Conservation (phyloP, 1,140 invertebrate species). For the Homalodisca vitripennis region DNA sequence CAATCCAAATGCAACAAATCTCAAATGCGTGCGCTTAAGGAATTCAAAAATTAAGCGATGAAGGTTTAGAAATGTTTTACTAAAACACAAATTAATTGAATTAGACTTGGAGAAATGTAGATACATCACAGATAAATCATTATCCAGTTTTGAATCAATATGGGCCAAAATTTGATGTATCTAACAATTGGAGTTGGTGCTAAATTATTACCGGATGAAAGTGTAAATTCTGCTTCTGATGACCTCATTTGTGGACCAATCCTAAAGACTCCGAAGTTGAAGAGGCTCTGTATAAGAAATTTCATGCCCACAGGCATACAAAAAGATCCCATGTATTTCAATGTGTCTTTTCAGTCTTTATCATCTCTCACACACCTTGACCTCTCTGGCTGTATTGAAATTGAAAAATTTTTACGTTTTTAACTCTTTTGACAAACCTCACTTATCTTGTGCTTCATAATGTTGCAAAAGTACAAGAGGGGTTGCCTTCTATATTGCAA, state of each 20-base stretch:
- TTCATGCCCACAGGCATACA: conserved; percentile 49
- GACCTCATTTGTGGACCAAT: conserved; percentile 50
- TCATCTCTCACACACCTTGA: conserved; percentile 71
- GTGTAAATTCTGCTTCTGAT: neutral
- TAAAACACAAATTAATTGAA: conserved; percentile 67
- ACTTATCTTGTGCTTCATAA: conserved; percentile 40
- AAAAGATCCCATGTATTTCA: conserved; percentile 51
- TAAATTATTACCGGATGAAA: conserved; percentile 34
- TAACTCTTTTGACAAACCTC: conserved; percentile 62
- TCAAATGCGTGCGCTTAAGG: conserved; percentile 67
- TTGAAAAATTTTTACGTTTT: conserved; percentile 57
- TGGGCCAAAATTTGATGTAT: conserved; percentile 45
- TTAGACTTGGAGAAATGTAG: conserved; percentile 72
- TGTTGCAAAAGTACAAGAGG: conserved; percentile 13
- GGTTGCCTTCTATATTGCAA: conserved; percentile 12
- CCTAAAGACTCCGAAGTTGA: conserved; percentile 64
- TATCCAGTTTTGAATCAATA: conserved; percentile 59
- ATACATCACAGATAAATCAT: conserved; percentile 57
- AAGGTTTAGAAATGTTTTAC: conserved; percentile 63
- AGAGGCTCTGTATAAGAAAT: conserved; percentile 59
- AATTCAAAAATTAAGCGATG: conserved; percentile 67
- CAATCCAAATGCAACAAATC: conserved; percentile 61
- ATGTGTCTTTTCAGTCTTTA: conserved; percentile 58
- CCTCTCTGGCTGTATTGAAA: conserved; percentile 67
- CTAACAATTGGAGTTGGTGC: conserved; percentile 47